Evolutionary conservation across 2,888 invertebrate species (phyloP), one percentile per base, ranked within the genome.

Genomic region (Galerucella calmariensis): DNA sequence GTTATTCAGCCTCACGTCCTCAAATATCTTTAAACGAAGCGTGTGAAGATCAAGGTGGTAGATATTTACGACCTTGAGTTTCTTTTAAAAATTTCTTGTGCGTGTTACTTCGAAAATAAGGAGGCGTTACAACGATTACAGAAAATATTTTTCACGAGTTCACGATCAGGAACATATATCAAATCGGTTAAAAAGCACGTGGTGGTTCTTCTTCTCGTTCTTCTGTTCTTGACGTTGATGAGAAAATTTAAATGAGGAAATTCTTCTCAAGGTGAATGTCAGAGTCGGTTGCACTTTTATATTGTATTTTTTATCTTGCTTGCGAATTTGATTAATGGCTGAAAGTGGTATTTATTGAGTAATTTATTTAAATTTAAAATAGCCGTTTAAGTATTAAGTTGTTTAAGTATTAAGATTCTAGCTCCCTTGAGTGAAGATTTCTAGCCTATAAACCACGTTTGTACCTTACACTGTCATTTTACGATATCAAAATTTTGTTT

Each of bases 101-200:
- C 51, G 63, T 70, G 51, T 35, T 70, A 16, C 41, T 16, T 70
- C 70, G 63, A 70, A 70, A 70, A 70, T 70, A 61, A 70, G 70
- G 44, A 70, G 70, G 70, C 70, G 70, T 70, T 70, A 62, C 62
- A 35, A 62, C 35, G 62, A 69, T 69, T 62, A 62, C 41, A 48
- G 24, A 63, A 53, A 53, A 69, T 69, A 63, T 70, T 62, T 63
- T 46, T 69, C 44, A 69, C 24, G 44, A 70, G 59, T 59, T 62
- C 70, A 63, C 70, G 70, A 70, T 70, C 61, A 51, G 62, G 35
- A 63, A 62, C 27, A 41, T n/a, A 56, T 69, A 53, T 61, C 61
- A 69, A 48, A 62, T 12, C 61, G 53, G 53, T 70, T 51, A 56
- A 70, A 70, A 70, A 70, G 70, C 70, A 63, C 70, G 63, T 70